Percentiles rank a stretch among this genome's conserved stretches.
Conservation (phyloP, 2,797 vertebrate species). For the Leptatherina wallacei region DNA sequence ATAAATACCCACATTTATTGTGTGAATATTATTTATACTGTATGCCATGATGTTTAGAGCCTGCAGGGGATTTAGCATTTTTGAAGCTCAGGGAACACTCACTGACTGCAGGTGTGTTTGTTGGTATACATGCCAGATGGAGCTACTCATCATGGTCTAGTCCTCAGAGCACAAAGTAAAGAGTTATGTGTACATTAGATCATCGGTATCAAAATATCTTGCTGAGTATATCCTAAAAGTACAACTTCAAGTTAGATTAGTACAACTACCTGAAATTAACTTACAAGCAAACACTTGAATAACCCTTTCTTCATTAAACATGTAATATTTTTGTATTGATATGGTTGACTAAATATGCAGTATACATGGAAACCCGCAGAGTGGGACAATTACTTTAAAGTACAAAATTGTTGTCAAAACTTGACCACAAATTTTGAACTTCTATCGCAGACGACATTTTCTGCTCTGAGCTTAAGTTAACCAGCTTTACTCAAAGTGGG, state of each 20-base stretch:
- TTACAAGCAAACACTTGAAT: background rate
- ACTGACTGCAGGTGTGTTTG: conserved; percentile 21
- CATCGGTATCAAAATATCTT: background rate
- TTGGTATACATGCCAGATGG: background rate
- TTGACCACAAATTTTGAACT: too few relatives aligned
- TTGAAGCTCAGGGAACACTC: conserved; percentile 2
- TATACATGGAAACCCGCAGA: background rate
- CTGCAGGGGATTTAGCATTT: conserved; percentile 1
- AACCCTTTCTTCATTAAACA: background rate
- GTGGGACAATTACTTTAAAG: background rate
- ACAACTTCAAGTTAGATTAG: background rate
- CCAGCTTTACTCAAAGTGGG: too few relatives aligned
- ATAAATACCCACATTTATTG: conserved; percentile 2
- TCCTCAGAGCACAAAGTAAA: background rate
- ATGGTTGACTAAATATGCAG: background rate
- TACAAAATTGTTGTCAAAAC: background rate
- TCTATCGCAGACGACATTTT: too few relatives aligned
- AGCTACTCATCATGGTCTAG: background rate
- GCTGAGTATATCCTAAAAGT: background rate
- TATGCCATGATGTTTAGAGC: background rate
- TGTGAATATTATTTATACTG: background rate
- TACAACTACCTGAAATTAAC: background rate
- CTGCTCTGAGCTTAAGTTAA: too few relatives aligned
- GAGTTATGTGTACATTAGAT: background rate
- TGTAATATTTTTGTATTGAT: background rate